These are phyloP conservation scores for Stenotaenia linearis DNA, from an alignment of 2,888 invertebrate genomes.

Conservation along the genomic window DNA sequence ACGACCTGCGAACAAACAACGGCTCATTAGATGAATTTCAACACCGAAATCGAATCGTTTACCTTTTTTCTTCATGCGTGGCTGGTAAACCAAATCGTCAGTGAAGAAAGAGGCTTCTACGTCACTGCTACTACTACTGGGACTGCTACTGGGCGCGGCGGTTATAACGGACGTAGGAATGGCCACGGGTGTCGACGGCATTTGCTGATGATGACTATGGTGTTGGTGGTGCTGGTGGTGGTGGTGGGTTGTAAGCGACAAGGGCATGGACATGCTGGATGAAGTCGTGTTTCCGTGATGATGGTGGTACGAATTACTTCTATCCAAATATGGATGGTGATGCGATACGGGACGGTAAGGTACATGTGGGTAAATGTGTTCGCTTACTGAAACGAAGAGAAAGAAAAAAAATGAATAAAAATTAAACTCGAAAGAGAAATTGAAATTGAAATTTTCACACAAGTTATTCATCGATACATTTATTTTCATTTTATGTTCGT, in stretches of 20 bases:
- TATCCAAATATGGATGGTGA: constrained; percentile 29
- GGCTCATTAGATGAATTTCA: too few relatives aligned
- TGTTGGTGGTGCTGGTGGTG: constrained; percentile 50
- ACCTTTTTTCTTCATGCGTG: constrained; percentile 55
- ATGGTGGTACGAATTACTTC: constrained; percentile 46
- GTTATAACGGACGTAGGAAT: constrained; percentile 56
- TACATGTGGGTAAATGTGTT: constrained; percentile 32
- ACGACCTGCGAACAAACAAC: constrained; percentile 46
- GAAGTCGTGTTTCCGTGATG: background rate
- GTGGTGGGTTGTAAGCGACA: constrained; percentile 55
- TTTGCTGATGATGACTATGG: constrained; percentile 43
- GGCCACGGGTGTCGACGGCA: constrained; percentile 34
- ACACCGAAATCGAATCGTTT: too few relatives aligned
- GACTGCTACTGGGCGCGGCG: constrained; percentile 52
- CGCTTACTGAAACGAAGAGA: background rate
- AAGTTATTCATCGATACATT: background rate
- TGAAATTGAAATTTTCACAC: background rate
- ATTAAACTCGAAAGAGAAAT: background rate
- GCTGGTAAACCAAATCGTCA: constrained; percentile 67
- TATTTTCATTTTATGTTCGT: background rate
- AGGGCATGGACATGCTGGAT: constrained; percentile 13
- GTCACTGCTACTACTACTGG: constrained; percentile 52
- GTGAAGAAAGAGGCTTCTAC: constrained; percentile 83
- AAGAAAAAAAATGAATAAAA: constrained; percentile 30
- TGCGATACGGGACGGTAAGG: constrained; percentile 28